These are phyloP conservation scores for Ia io DNA, from an alignment of 2,113 vertebrate species.

Conservation along the genomic window DNA sequence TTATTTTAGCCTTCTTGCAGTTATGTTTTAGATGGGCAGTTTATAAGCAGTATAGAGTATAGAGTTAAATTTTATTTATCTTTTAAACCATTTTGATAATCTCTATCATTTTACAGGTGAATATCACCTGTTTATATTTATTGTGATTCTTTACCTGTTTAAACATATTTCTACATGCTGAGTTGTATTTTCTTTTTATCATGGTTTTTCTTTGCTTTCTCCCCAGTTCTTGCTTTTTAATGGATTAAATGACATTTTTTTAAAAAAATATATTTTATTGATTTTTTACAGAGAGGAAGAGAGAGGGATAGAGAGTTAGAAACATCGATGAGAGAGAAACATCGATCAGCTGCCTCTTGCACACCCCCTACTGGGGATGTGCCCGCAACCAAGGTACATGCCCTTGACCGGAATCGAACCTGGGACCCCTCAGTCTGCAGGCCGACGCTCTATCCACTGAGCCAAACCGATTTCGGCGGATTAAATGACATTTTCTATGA, in stretches of 20 bases:
- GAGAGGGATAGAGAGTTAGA: too few species aligned
- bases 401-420: too few species aligned
- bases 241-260: neutral
- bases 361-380: too few species aligned
- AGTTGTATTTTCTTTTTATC: neutral
- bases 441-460: too few species aligned
- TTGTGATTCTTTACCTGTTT: neutral
- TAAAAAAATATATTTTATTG: too few species aligned
- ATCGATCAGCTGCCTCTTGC: too few species aligned
- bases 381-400: too few species aligned
- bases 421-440: too few species aligned
- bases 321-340: too few species aligned
- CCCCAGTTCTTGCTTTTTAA: neutral
- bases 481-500: neutral
- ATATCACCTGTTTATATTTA: neutral
- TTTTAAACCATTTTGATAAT: neutral
- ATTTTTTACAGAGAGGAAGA: too few species aligned
- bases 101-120: neutral
- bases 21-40: neutral
- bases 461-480: too few species aligned
- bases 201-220: neutral
- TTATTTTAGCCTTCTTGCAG: slow-evolving; percentile 26
- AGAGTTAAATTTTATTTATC: neutral
- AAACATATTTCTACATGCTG: neutral
- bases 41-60: neutral